These are phyloP conservation scores for Troides oblongomaculatus DNA, from an alignment of 2,888 invertebrate species.

Conservation along the genomic window DNA sequence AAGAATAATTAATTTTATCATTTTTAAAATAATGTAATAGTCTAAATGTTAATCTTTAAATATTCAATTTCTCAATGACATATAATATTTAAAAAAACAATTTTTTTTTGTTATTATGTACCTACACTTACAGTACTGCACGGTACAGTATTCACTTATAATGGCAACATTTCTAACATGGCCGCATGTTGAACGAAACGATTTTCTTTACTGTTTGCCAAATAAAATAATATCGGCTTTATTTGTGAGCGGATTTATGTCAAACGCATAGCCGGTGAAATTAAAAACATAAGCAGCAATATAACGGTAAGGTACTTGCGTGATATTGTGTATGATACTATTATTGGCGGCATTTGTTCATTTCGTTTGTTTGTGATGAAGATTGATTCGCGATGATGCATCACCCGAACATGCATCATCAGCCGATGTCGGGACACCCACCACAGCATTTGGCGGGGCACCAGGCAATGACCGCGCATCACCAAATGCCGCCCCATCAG, in stretches of 20 bases:
- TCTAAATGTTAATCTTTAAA: too few relatives aligned
- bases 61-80: too few relatives aligned
- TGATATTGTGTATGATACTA: constrained; percentile 53
- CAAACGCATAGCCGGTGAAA: constrained; percentile 53
- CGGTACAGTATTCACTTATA: background rate
- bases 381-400: constrained; percentile 73
- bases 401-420: constrained; percentile 80
- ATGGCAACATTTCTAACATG: constrained; percentile 83
- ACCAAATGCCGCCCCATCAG: constrained; percentile 82
- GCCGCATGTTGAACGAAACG: constrained; percentile 90
- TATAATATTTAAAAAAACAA: too few relatives aligned
- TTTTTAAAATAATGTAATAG: too few relatives aligned
- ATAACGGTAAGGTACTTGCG: constrained; percentile 54
- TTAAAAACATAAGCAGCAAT: constrained; percentile 49
- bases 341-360: constrained; percentile 63
- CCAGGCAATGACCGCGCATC: constrained; percentile 76
- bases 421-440: constrained; percentile 76
- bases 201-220: constrained; percentile 91
- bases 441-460: constrained; percentile 72
- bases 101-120: too few relatives aligned
- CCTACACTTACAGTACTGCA: too few relatives aligned
- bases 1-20: too few relatives aligned
- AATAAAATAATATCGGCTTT: constrained; percentile 65
- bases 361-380: constrained; percentile 63
- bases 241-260: constrained; percentile 68